These are phyloP conservation scores for Meliscaeva auricollis DNA, from an alignment of 2,888 invertebrate genomes.

Conservation along the genomic window DNA sequence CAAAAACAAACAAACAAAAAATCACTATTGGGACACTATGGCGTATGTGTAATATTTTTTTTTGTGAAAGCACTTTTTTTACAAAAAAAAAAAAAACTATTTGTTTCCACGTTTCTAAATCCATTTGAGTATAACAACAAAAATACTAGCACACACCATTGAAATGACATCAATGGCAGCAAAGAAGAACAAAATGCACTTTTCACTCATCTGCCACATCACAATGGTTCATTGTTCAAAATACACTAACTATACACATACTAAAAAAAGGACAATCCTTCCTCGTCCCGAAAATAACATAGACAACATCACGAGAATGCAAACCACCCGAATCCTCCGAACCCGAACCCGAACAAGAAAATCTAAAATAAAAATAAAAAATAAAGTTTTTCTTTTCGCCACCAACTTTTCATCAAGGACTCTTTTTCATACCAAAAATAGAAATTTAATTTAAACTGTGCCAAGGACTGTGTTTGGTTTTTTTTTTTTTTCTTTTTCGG, in stretches of 20 bases:
- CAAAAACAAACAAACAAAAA: not conserved
- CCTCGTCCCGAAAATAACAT: constrained; percentile 31
- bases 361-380: constrained; percentile 16
- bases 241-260: constrained; percentile 32
- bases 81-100: not conserved
- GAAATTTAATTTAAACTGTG: constrained; percentile 75
- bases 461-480: constrained; percentile 62
- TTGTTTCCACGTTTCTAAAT: constrained; percentile 20
- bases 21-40: constrained; percentile 32
- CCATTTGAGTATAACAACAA: constrained; percentile 12
- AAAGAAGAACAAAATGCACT: constrained; percentile 27
- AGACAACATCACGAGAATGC: constrained; percentile 30
- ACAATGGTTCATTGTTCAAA: constrained; percentile 50
- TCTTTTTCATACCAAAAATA: constrained; percentile 65
- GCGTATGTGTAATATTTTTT: constrained; percentile 63
- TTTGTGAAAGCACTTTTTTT: constrained; percentile 15
- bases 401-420: constrained; percentile 71
- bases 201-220: constrained; percentile 48
- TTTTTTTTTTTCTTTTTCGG: not conserved
- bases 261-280: constrained; percentile 57
- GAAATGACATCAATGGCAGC: constrained; percentile 23
- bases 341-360: constrained; percentile 12
- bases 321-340: constrained; percentile 14
- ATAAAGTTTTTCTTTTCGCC: constrained; percentile 30
- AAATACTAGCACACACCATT: constrained; percentile 28